phyloP scores from a whole-genome alignment of 2,797 vertebrate species.

The Rhyacichthys aspro region DNA sequence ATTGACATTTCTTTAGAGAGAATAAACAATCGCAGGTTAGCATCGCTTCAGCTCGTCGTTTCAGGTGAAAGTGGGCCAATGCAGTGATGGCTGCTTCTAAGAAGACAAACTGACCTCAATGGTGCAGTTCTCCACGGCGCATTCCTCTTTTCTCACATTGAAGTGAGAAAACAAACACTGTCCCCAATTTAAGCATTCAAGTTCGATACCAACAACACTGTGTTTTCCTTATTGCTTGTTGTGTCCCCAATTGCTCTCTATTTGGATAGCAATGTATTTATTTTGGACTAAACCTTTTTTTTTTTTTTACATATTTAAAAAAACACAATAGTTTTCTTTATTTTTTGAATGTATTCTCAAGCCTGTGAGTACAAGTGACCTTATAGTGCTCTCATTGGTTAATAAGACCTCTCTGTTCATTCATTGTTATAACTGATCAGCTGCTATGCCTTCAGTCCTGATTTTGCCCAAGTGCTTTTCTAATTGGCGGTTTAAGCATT shows the following conservation, averaged over 20 bases:
- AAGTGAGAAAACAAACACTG: slow-evolving; percentile 53
- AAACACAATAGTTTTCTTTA: too few relatives aligned
- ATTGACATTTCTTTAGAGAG: slow-evolving; percentile 86
- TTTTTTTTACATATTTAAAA: too few relatives aligned
- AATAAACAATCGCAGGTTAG: slow-evolving; percentile 84
- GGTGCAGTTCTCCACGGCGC: slow-evolving; percentile 42
- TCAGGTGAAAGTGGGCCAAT: slow-evolving; percentile 82
- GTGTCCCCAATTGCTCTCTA: background rate
- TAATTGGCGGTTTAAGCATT: too few relatives aligned
- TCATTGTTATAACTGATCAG: too few relatives aligned
- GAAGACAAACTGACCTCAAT: slow-evolving; percentile 68
- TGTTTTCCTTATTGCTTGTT: slow-evolving; percentile 10
- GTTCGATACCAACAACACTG: slow-evolving; percentile 4
- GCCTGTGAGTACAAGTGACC: too few relatives aligned
- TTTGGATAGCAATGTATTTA: too few relatives aligned
- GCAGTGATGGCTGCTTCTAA: slow-evolving; percentile 46
- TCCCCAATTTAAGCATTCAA: slow-evolving; percentile 42
- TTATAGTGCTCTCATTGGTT: too few relatives aligned
- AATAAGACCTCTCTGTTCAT: too few relatives aligned
- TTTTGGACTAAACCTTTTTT: too few relatives aligned
- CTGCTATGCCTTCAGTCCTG: too few relatives aligned
- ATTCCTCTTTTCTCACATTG: slow-evolving; percentile 23
- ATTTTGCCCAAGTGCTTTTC: too few relatives aligned
- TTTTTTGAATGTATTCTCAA: too few relatives aligned
- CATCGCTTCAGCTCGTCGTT: slow-evolving; percentile 56